These are phyloP conservation scores for Labia minor DNA, from an alignment of 2,888 invertebrate genomes.

Conservation along the genomic window DNA sequence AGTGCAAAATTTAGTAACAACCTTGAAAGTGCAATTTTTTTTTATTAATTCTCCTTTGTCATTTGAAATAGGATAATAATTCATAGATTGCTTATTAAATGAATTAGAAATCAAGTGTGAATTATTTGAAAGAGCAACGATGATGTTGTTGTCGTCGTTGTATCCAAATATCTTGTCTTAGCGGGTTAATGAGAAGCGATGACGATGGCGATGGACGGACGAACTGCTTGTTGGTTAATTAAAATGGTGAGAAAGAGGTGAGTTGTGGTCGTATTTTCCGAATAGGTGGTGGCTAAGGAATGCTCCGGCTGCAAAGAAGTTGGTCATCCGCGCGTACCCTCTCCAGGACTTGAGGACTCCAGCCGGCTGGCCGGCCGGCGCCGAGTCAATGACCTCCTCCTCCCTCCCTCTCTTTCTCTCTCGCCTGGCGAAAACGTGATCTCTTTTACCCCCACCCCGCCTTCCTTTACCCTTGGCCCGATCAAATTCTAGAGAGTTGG, in stretches of 20 bases:
- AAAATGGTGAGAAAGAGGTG: background rate
- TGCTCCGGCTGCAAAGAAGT: background rate
- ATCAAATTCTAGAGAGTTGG: background rate
- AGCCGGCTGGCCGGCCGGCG: no score
- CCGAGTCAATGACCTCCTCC: background rate
- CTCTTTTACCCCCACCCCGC: background rate
- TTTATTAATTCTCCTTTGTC: background rate
- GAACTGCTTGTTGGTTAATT: no score
- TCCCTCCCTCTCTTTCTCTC: background rate
- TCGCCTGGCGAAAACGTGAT: conserved; percentile 2
- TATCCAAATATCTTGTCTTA: no score
- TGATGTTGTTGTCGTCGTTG: no score
- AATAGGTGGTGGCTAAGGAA: background rate
- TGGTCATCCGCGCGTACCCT: no score
- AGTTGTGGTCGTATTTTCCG: background rate
- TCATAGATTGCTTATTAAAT: no score
- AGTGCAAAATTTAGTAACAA: conserved; percentile 14
- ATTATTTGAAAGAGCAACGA: no score
- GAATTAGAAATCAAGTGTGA: no score
- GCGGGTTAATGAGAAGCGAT: no score
- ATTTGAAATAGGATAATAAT: no score
- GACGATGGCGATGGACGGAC: no score
- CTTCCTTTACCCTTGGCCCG: background rate
- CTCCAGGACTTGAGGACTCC: no score
- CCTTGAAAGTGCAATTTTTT: background rate